phyloP scores from a whole-genome alignment of 2,113 vertebrate genomes.

The Parotia lawesii region DNA sequence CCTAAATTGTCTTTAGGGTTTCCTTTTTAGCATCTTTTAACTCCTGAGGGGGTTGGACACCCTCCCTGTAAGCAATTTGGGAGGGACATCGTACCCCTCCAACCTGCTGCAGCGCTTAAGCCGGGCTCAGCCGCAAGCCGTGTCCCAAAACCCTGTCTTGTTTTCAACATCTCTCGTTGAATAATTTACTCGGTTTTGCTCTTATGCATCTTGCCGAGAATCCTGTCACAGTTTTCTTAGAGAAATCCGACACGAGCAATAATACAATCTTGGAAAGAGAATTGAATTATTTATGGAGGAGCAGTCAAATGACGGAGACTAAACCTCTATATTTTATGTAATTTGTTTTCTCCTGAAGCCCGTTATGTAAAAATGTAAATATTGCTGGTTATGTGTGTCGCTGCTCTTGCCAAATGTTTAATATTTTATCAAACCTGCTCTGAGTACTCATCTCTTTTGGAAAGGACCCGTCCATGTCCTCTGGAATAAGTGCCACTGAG shows the following conservation, averaged over 20 bases:
- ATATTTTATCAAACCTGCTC: constrained; percentile 39
- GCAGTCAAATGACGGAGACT: background rate
- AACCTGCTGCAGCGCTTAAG: background rate
- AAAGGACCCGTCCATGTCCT: background rate
- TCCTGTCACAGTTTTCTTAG: background rate
- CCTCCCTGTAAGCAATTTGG: background rate
- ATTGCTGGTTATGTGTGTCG: background rate
- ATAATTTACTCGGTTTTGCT: background rate
- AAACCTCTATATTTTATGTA: constrained; percentile 1
- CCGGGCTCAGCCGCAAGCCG: accelerated
- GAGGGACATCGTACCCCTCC: background rate
- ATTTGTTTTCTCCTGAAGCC: constrained; percentile 46
- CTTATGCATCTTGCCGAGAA: background rate
- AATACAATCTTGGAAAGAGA: constrained; percentile 21
- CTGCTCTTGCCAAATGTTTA: background rate
- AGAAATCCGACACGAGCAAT: background rate
- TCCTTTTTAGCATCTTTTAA: background rate
- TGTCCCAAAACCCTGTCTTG: background rate
- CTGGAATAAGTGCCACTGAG: background rate
- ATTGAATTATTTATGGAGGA: constrained; percentile 53
- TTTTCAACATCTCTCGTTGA: background rate
- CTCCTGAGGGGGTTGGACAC: background rate
- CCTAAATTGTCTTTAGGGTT: background rate
- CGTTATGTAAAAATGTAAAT: constrained; percentile 49
- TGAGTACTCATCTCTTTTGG: background rate